Evolutionary conservation across 2,888 invertebrate genomes (phyloP).

Genomic region (Cephonodes hylas): DNA sequence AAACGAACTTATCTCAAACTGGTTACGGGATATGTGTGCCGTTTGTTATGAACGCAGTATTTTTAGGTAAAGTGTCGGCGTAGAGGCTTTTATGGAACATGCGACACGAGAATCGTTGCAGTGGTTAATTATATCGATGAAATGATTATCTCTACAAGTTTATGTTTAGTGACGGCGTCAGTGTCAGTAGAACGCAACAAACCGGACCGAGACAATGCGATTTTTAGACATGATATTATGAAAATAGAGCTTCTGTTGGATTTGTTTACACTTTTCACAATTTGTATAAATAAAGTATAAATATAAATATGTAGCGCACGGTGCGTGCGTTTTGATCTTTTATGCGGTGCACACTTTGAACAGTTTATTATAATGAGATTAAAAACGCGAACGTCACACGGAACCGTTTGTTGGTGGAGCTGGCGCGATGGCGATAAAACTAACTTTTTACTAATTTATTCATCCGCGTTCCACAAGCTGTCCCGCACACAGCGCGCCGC

Average conservation of each 20-base stretch:
- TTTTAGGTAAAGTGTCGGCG: not conserved
- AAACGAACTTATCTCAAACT: not conserved
- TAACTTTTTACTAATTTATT: conserved; percentile 50
- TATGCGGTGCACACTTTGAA: conserved; percentile 16
- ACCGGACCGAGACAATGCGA: conserved; percentile 14
- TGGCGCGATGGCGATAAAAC: conserved; percentile 38
- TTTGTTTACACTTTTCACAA: conserved; percentile 15
- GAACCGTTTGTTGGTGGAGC: conserved; percentile 29
- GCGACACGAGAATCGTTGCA: not conserved
- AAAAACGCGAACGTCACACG: conserved; percentile 25
- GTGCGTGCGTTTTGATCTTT: conserved; percentile 23
- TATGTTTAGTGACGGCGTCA: not conserved
- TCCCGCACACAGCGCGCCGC: conserved; percentile 35
- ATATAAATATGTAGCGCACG: conserved; percentile 11
- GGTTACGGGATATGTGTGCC: not conserved
- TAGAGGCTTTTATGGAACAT: not conserved
- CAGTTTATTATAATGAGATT: conserved; percentile 28
- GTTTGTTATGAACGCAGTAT: not conserved
- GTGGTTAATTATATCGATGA: not conserved
- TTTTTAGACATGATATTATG: conserved; percentile 12
- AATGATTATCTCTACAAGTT: not conserved
- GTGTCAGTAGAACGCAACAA: not conserved
- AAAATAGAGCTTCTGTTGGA: conserved; percentile 11
- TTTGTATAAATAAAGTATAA: conserved; percentile 14
- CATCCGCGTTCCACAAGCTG: conserved; percentile 43